phyloP scores from a whole-genome alignment of 2,888 invertebrate species.

The Erebia aethiops region DNA sequence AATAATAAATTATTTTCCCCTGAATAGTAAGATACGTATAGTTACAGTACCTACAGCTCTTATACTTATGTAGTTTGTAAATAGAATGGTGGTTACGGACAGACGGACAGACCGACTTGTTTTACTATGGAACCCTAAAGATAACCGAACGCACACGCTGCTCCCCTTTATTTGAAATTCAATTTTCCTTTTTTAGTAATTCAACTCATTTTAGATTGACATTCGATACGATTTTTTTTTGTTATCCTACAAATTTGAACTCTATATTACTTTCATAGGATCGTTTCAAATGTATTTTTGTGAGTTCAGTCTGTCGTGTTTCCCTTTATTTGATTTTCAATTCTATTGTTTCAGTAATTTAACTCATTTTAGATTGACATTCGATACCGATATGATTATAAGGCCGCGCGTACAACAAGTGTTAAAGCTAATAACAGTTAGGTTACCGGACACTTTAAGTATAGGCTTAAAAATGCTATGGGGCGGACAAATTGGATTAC shows the following conservation, averaged over 20 bases:
- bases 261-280: constrained; percentile 18
- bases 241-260: constrained; percentile 21
- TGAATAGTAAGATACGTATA: too few relatives aligned
- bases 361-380: constrained; percentile 19
- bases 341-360: constrained; percentile 17
- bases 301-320: constrained; percentile 23
- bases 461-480: constrained; percentile 30
- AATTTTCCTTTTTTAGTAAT: constrained; percentile 12
- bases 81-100: too few relatives aligned
- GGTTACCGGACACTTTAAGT: constrained; percentile 37
- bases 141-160: background rate
- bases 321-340: constrained; percentile 19
- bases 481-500: constrained; percentile 42
- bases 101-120: too few relatives aligned
- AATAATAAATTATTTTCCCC: too few relatives aligned
- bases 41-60: too few relatives aligned
- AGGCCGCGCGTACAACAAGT: constrained; percentile 34
- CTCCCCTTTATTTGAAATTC: constrained; percentile 16
- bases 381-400: constrained; percentile 21
- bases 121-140: too few relatives aligned
- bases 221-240: constrained; percentile 1
- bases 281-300: constrained; percentile 13
- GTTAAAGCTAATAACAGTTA: constrained; percentile 34
- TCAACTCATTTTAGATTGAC: constrained; percentile 22
- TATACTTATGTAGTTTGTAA: too few relatives aligned